Conservation (phyloP, 2,888 invertebrate species). For the Vanessa cardui region DNA sequence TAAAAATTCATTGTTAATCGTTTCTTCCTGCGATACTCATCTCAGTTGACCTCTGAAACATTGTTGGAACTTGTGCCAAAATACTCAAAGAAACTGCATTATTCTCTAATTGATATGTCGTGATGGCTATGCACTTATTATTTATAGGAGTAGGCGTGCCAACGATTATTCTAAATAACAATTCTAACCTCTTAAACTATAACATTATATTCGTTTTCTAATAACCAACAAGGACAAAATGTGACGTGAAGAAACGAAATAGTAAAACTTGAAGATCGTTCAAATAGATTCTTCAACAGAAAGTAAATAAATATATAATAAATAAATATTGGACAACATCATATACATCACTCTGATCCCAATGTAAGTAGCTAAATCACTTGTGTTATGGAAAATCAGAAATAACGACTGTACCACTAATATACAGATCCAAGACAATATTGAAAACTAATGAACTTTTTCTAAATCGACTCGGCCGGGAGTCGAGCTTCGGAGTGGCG, state of each 20-base stretch:
- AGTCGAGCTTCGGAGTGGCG: too few relatives aligned
- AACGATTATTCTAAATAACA: constrained; percentile 20
- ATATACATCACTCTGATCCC: too few relatives aligned
- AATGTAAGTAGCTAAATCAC: too few relatives aligned
- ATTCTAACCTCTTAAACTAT: constrained; percentile 17
- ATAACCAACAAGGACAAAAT: neutral
- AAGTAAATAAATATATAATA: too few relatives aligned
- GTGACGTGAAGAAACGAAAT: neutral
- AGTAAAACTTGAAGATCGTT: too few relatives aligned
- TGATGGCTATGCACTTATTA: constrained; percentile 24
- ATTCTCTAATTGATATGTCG: constrained; percentile 31
- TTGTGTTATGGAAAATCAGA: too few relatives aligned
- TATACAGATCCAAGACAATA: too few relatives aligned
- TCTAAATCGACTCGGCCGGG: too few relatives aligned
- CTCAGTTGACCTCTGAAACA: constrained; percentile 15
- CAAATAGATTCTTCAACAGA: too few relatives aligned
- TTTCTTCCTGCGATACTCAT: neutral
- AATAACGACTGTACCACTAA: too few relatives aligned
- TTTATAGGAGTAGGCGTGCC: constrained; percentile 25
- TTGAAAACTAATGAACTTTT: too few relatives aligned
- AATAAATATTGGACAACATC: too few relatives aligned
- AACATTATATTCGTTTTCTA: constrained; percentile 19
- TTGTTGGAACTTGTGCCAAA: constrained; percentile 22
- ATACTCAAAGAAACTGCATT: constrained; percentile 18
- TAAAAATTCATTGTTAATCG: neutral